Evolutionary conservation across 2,113 vertebrate genomes (phyloP).

Genomic region (Progne subis): DNA sequence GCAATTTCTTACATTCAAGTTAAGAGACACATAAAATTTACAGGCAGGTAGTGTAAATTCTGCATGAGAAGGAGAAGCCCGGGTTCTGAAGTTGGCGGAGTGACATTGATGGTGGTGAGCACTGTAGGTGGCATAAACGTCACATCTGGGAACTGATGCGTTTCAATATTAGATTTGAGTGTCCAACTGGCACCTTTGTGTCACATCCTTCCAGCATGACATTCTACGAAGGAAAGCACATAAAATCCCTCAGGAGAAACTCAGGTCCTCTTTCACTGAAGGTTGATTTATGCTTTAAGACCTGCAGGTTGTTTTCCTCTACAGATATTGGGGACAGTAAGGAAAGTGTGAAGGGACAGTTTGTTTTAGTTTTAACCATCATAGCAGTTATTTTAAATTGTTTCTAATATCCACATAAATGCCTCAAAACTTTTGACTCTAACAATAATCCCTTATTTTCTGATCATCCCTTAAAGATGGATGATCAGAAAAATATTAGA

Average conservation of each 20-base stretch:
- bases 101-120: background rate
- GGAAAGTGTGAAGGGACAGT: background rate
- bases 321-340: background rate
- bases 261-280: background rate
- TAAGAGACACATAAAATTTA: background rate
- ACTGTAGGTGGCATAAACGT: background rate
- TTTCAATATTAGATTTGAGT: background rate
- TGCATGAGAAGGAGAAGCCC: background rate
- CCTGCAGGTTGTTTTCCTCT: background rate
- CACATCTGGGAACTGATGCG: background rate
- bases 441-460: background rate
- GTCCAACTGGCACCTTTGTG: background rate
- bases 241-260: background rate
- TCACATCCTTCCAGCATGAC: background rate
- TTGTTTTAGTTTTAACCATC: background rate
- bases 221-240: background rate
- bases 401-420: background rate
- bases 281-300: background rate
- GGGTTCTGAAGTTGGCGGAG: rapidly evolving
- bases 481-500: background rate
- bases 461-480: background rate
- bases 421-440: background rate
- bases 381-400: rapidly evolving
- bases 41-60: background rate
- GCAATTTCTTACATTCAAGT: background rate